Percentiles rank a stretch among this genome's conserved stretches.
phyloP scores from a whole-genome alignment of 2,113 vertebrate species.

The Esox niger region DNA sequence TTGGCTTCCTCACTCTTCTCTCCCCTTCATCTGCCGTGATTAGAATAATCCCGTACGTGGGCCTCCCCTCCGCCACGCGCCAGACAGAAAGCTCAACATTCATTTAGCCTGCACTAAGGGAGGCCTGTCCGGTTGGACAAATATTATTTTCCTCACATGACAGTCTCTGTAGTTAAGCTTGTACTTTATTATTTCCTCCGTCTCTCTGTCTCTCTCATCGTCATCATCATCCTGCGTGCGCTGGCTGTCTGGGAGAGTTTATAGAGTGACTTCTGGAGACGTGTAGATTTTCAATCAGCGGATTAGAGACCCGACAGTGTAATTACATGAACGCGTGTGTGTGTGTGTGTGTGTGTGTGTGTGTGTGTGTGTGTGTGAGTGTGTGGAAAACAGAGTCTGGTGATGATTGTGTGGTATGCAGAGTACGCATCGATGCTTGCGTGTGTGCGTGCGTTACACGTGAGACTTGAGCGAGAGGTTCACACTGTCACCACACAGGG shows the following conservation, averaged over 20 bases:
- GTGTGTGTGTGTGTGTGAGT: slow-evolving; percentile 30
- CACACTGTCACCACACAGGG: slow-evolving; percentile 60
- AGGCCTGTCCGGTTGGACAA: slow-evolving; percentile 97
- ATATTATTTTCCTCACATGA: slow-evolving; percentile 96
- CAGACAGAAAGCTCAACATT: slow-evolving; percentile 98
- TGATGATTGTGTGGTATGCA: neutral
- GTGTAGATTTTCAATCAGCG: slow-evolving; percentile 68
- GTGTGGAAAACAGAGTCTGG: neutral
- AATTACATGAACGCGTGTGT: slow-evolving; percentile 65
- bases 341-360: slow-evolving; percentile 21
- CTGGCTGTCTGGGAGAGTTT: slow-evolving; percentile 75
- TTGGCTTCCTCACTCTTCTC: slow-evolving; percentile 87
- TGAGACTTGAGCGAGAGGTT: slow-evolving; percentile 40
- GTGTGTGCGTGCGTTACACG: slow-evolving; percentile 28
- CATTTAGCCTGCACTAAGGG: slow-evolving; percentile 95
- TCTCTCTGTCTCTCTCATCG: slow-evolving; percentile 26
- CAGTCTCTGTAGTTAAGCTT: slow-evolving; percentile 87
- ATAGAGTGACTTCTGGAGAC: slow-evolving; percentile 61
- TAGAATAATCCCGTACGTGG: slow-evolving; percentile 93
- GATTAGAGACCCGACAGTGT: slow-evolving; percentile 80
- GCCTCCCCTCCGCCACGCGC: slow-evolving; percentile 86
- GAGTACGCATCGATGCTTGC: slow-evolving; percentile 29
- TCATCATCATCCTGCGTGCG: slow-evolving; percentile 15
- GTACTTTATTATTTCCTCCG: slow-evolving; percentile 81
- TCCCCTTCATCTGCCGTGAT: slow-evolving; percentile 86